Evolutionary conservation across 2,113 vertebrate genomes (phyloP).

Genomic region (Chrysemys picta): DNA sequence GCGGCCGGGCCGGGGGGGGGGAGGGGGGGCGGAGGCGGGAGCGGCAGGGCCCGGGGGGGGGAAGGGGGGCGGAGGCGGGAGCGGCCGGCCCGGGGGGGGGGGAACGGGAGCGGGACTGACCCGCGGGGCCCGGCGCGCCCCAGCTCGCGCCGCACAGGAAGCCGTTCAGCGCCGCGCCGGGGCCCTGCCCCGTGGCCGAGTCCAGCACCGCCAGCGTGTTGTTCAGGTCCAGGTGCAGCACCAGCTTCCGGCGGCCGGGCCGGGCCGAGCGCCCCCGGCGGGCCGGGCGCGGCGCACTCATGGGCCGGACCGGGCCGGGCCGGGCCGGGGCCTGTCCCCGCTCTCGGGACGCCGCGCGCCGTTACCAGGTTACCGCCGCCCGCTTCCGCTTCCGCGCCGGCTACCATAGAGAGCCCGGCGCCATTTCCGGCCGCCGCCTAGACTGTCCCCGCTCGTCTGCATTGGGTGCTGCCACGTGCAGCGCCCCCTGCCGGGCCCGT

Average conservation of each 20-base stretch:
- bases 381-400: neutral
- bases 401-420: neutral
- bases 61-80: no score
- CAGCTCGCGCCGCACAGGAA: conserved; percentile 87
- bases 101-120: conserved; percentile 35
- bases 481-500: neutral
- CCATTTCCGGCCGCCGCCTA: neutral
- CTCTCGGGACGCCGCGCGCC: no score
- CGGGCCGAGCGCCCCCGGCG: no score
- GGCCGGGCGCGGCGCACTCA: neutral
- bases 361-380: neutral
- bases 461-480: fast-evolving
- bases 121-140: conserved; percentile 76
- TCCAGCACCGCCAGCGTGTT: conserved; percentile 89
- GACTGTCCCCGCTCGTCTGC: neutral
- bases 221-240: conserved; percentile 89
- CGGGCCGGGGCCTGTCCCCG: neutral
- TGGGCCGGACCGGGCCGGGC: neutral
- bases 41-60: no score
- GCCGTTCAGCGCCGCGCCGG: conserved; percentile 81
- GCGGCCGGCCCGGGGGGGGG: no score
- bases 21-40: no score
- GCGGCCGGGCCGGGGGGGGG: no score
- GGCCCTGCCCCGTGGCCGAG: conserved; percentile 81
- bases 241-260: conserved; percentile 70